A percentile compares a stretch with the other conserved stretches of the same genome.
Conservation (phyloP, 2,888 invertebrate species). For the Cosmia pyralina region DNA sequence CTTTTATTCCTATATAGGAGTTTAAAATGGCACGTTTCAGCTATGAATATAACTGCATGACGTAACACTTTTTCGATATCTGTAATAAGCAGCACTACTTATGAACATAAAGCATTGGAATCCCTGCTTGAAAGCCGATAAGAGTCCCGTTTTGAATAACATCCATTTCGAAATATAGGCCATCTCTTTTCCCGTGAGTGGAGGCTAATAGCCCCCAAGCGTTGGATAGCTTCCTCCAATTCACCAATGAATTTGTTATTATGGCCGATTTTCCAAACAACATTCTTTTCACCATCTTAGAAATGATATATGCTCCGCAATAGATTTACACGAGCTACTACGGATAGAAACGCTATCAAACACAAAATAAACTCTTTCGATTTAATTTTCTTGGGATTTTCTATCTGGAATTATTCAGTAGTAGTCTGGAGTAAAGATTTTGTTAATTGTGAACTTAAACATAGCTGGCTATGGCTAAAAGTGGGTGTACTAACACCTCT, state of each 20-base stretch:
- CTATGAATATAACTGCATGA: slow-evolving; percentile 23
- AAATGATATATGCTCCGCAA: too few species aligned
- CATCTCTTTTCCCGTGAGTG: slow-evolving; percentile 35
- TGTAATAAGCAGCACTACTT: slow-evolving; percentile 34
- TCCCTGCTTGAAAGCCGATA: slow-evolving; percentile 43
- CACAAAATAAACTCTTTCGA: background rate
- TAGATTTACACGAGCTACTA: background rate
- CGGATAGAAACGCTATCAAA: background rate
- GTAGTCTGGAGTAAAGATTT: background rate
- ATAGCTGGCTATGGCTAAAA: background rate
- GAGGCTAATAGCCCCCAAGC: slow-evolving; percentile 19
- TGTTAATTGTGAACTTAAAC: background rate
- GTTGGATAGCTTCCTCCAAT: slow-evolving; percentile 24
- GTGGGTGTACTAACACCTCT: background rate
- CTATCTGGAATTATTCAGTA: background rate
- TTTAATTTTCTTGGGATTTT: background rate
- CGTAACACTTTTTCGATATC: slow-evolving; percentile 39
- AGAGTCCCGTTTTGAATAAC: slow-evolving; percentile 48
- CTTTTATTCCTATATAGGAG: background rate
- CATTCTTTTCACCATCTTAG: background rate
- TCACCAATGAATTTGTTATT: slow-evolving; percentile 13
- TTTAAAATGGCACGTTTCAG: slow-evolving; percentile 16
- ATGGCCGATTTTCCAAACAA: background rate
- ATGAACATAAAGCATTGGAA: slow-evolving; percentile 24
- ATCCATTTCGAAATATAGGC: slow-evolving; percentile 45